Evolutionary conservation across 2,113 vertebrate genomes (phyloP).

Genomic region (Halichoerus grypus): DNA sequence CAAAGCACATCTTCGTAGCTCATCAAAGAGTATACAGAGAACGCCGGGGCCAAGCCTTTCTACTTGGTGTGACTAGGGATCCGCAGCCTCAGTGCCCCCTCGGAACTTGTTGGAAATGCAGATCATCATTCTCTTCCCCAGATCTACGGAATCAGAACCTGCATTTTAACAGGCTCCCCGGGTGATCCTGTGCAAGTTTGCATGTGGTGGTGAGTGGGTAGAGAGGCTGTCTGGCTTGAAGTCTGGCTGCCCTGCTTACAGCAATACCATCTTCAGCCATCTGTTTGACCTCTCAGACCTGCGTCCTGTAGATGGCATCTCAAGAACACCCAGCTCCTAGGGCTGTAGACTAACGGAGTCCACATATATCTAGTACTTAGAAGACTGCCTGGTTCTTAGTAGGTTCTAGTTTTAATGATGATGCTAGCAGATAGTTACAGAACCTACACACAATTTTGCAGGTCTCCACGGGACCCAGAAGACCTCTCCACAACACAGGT

Average conservation of each 20-base stretch:
- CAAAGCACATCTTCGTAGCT: neutral
- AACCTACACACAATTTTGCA: neutral
- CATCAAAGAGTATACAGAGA: neutral
- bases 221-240: neutral
- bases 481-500: slow-evolving; percentile 63
- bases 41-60: neutral
- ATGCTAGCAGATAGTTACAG: neutral
- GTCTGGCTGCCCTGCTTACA: neutral
- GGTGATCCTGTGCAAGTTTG: neutral
- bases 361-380: neutral
- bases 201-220: neutral
- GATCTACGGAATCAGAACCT: neutral
- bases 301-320: neutral
- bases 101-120: neutral
- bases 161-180: neutral
- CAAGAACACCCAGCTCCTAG: neutral
- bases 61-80: neutral
- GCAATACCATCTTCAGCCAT: neutral
- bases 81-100: neutral
- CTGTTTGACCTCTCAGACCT: neutral
- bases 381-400: neutral
- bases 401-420: neutral
- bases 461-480: slow-evolving; percentile 72
- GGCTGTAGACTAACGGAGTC: neutral
- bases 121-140: neutral